These are phyloP conservation scores for Scomber japonicus DNA, from an alignment of 2,113 vertebrate genomes.

Conservation along the genomic window DNA sequence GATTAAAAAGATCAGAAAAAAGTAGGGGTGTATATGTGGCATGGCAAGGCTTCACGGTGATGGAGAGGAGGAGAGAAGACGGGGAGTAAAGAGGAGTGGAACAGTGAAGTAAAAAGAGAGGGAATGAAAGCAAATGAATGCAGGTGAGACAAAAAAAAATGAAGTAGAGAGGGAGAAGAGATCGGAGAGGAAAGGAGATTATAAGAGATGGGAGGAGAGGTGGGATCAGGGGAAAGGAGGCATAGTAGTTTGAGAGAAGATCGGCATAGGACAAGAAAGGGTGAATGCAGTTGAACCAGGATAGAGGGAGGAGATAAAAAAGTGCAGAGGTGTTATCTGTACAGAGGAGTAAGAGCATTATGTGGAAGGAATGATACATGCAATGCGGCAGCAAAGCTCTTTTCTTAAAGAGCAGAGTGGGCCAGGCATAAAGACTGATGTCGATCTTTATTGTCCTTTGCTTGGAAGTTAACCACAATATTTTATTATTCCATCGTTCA, in stretches of 20 bases:
- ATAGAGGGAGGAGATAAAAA: slow-evolving; percentile 38
- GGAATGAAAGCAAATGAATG: slow-evolving; percentile 22
- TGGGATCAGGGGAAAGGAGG: slow-evolving; percentile 38
- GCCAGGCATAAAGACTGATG: slow-evolving; percentile 13
- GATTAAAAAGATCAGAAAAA: slow-evolving; percentile 82
- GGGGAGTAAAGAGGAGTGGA: slow-evolving; percentile 2
- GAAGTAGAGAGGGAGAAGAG: slow-evolving; percentile 8
- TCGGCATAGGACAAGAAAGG: slow-evolving; percentile 11
- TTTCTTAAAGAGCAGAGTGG: slow-evolving; percentile 35
- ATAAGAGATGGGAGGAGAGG: slow-evolving; percentile 33
- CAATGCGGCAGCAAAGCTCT: slow-evolving; percentile 29
- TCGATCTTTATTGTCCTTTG: slow-evolving; percentile 38
- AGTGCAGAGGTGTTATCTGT: slow-evolving; percentile 56
- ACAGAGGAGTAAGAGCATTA: slow-evolving; percentile 49
- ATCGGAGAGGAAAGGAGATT: slow-evolving; percentile 24
- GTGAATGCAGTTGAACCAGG: slow-evolving; percentile 23
- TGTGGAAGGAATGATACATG: slow-evolving; percentile 38
- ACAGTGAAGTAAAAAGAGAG: not conserved
- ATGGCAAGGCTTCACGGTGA: slow-evolving; percentile 40
- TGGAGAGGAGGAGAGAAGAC: slow-evolving; percentile 4
- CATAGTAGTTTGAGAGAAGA: slow-evolving; percentile 30
- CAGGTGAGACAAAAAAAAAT: not conserved
- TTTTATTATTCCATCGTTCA: too few relatives aligned
- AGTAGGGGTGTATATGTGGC: slow-evolving; percentile 57
- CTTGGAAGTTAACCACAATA: slow-evolving; percentile 20